Conservation (phyloP, 2,888 invertebrate genomes). For the Pycnomerus fuliginosus region DNA sequence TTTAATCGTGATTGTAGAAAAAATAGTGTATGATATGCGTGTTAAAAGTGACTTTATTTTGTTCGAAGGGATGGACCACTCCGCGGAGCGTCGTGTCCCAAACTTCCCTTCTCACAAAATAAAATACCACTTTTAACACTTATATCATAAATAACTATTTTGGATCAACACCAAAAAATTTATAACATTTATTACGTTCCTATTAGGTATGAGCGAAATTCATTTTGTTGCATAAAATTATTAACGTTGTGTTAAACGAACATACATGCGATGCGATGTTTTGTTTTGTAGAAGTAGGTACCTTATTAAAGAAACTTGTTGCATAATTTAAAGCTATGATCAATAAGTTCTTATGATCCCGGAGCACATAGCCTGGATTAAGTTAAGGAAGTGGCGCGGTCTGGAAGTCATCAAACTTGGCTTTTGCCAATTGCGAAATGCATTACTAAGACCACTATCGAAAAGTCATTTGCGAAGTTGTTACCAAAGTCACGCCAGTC, state of each 20-base stretch:
- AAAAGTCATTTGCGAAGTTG: constrained; percentile 41
- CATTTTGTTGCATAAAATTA: background rate
- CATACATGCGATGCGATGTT: background rate
- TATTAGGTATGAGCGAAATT: background rate
- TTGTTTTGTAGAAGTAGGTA: background rate
- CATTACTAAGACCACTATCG: constrained; percentile 39
- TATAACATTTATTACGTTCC: constrained; percentile 2
- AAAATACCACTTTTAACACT: too few relatives aligned
- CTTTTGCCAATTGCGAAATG: constrained; percentile 38
- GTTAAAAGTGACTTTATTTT: too few relatives aligned
- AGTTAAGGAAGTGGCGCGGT: constrained; percentile 26
- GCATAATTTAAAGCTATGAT: constrained; percentile 3
- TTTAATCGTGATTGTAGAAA: too few relatives aligned
- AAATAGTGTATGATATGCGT: too few relatives aligned
- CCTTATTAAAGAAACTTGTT: background rate
- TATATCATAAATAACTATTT: too few relatives aligned
- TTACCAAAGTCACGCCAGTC: constrained; percentile 30
- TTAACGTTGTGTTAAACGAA: background rate
- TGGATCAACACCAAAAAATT: too few relatives aligned
- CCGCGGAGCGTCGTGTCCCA: too few relatives aligned
- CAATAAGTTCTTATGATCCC: constrained; percentile 25
- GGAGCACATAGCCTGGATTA: constrained; percentile 25
- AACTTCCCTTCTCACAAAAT: too few relatives aligned
- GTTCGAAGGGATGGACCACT: too few relatives aligned
- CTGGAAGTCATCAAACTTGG: constrained; percentile 38